Percentiles rank a stretch among this genome's conserved stretches.
phyloP scores from a whole-genome alignment of 2,113 vertebrate species.

The Excalfactoria chinensis region DNA sequence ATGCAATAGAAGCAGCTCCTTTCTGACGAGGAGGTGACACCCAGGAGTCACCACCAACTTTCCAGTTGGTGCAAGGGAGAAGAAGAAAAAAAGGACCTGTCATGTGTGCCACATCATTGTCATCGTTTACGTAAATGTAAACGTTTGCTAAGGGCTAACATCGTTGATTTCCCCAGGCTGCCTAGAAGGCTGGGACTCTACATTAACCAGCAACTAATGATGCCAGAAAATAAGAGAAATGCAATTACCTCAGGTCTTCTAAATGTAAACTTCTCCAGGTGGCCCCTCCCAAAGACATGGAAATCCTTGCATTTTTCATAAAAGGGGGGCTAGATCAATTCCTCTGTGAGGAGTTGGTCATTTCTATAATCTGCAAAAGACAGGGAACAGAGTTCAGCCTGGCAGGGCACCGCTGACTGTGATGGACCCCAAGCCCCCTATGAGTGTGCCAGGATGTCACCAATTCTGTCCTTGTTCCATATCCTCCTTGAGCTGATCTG shows the following conservation, averaged over 20 bases:
- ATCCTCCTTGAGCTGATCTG: not conserved
- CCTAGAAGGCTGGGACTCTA: conserved; percentile 18
- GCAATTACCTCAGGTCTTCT: conserved; percentile 58
- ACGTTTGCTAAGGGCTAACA: conserved; percentile 55
- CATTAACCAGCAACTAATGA: conserved; percentile 75
- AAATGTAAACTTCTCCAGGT: conserved; percentile 56
- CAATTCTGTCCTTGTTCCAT: fast-evolving
- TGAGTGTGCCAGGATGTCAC: not conserved
- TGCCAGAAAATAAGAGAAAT: conserved; percentile 68
- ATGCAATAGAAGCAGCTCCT: not conserved
- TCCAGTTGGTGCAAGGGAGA: not conserved
- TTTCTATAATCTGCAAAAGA: not conserved
- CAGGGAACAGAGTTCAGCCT: not conserved
- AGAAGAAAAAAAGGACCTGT: not conserved
- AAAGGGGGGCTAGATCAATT: conserved; percentile 50
- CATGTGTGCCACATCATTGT: fast-evolving
- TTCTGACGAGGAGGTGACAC: not conserved
- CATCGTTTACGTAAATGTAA: conserved; percentile 27
- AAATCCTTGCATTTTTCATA: conserved; percentile 8
- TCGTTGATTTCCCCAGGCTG: conserved; percentile 71
- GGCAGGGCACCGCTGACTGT: not conserved
- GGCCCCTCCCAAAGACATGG: conserved; percentile 45
- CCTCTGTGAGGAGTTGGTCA: conserved; percentile 57
- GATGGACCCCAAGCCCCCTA: not conserved
- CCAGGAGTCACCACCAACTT: not conserved